Evolutionary conservation across 2,797 vertebrate genomes (phyloP).

Genomic region (Chloroceryle inda): DNA sequence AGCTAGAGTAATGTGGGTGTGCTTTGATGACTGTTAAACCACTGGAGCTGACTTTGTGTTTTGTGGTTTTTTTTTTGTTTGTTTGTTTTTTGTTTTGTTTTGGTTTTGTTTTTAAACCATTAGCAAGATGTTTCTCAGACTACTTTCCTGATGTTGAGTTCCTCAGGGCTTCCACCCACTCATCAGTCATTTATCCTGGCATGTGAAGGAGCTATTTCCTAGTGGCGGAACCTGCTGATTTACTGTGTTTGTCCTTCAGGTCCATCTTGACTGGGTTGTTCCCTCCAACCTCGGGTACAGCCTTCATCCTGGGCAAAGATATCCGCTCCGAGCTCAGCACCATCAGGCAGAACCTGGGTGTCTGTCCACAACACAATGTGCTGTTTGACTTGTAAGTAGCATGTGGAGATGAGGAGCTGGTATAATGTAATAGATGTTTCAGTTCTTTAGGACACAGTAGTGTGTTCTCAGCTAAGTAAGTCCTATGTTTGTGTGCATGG

Average conservation of each 20-base stretch:
- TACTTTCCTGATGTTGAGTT: neutral
- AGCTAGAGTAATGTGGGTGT: neutral
- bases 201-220: neutral
- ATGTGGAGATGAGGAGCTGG: neutral
- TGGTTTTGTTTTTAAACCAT: neutral
- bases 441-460: neutral
- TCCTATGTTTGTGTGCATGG: neutral
- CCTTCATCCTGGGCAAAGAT: constrained; percentile 96
- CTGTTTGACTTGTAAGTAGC: constrained; percentile 94
- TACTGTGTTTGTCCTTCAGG: constrained; percentile 80
- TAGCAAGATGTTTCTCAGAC: neutral
- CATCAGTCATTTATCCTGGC: neutral
- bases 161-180: neutral
- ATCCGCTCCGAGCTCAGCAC: constrained; percentile 91
- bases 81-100: too few relatives aligned
- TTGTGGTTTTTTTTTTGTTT: too few relatives aligned
- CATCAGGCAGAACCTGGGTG: constrained; percentile 94
- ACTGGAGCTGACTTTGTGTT: neutral
- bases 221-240: neutral
- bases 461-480: neutral
- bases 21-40: neutral
- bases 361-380: constrained; percentile 98
- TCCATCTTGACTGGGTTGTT: constrained; percentile 98
- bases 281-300: constrained; percentile 95
- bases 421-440: fast-evolving